These are phyloP conservation scores for Drosophila parvula DNA, from an alignment of 1,140 invertebrate species.

Conservation along the genomic window DNA sequence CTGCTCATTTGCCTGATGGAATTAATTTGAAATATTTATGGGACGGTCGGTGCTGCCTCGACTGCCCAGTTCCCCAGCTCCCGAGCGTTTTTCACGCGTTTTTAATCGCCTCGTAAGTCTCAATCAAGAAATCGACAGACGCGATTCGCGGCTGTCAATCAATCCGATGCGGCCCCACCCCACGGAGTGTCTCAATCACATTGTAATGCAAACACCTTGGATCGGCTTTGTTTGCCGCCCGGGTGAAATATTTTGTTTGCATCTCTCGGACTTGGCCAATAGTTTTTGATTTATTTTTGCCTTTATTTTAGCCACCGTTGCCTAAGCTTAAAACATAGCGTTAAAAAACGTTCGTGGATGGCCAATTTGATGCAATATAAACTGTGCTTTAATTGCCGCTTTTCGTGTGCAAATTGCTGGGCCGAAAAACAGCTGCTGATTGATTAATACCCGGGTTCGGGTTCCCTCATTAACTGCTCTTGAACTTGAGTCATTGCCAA, in stretches of 20 bases:
- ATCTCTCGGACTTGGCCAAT: conserved; percentile 61
- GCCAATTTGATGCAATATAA: conserved; percentile 58
- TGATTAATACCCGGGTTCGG: conserved; percentile 45
- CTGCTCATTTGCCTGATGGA: conserved; percentile 38
- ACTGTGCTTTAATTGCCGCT: conserved; percentile 66
- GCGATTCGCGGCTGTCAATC: conserved; percentile 60
- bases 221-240: conserved; percentile 41
- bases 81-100: conserved; percentile 48
- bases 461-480: conserved; percentile 38
- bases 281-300: conserved; percentile 19
- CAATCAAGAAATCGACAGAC: conserved; percentile 40
- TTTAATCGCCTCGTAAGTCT: conserved; percentile 51
- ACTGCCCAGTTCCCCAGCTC: background rate
- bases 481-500: conserved; percentile 48
- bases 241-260: conserved; percentile 56
- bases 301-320: conserved; percentile 30
- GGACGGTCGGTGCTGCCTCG: background rate
- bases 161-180: conserved; percentile 24
- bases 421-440: conserved; percentile 36
- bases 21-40: conserved; percentile 47
- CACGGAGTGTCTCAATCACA: conserved; percentile 40
- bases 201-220: conserved; percentile 71
- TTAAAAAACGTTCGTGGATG: conserved; percentile 27
- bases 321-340: conserved; percentile 26
- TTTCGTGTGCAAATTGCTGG: conserved; percentile 52